Evolutionary conservation across 2,797 vertebrate species (phyloP).

Genomic region (Muscicapa striata): DNA sequence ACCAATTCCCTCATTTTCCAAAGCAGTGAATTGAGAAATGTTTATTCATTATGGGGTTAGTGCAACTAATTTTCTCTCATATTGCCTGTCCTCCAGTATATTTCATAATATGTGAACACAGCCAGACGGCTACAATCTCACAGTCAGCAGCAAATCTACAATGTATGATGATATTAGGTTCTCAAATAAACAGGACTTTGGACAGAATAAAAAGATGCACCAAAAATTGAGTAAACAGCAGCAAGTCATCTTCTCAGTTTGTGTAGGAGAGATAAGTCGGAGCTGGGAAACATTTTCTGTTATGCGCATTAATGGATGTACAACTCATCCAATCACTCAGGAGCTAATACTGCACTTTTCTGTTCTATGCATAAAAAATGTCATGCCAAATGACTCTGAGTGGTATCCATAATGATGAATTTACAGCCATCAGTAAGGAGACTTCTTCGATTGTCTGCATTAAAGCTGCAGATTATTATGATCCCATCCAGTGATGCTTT

Average conservation of each 20-base stretch:
- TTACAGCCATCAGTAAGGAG: slow-evolving; percentile 50
- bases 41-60: neutral
- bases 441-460: slow-evolving; percentile 47
- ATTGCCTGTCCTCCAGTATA: neutral
- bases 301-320: slow-evolving; percentile 40
- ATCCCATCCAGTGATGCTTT: slow-evolving; percentile 41
- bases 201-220: neutral
- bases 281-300: slow-evolving; percentile 36
- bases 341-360: slow-evolving; percentile 62
- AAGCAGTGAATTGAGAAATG: neutral
- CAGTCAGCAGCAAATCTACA: neutral
- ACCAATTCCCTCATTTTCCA: neutral
- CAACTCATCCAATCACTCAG: slow-evolving; percentile 46
- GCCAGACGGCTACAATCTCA: neutral
- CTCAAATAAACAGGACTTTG: neutral
- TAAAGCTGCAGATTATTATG: slow-evolving; percentile 46
- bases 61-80: neutral
- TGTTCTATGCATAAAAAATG: slow-evolving; percentile 58
- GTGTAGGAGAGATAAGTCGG: neutral
- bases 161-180: neutral
- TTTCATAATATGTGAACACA: neutral
- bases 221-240: slow-evolving; percentile 14
- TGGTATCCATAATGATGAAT: slow-evolving; percentile 64
- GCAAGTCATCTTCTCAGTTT: slow-evolving; percentile 13
- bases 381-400: slow-evolving; percentile 65